Percentiles rank a stretch among this genome's conserved stretches.
phyloP scores from a whole-genome alignment of 1,140 invertebrate species.

The Planococcus citri region DNA sequence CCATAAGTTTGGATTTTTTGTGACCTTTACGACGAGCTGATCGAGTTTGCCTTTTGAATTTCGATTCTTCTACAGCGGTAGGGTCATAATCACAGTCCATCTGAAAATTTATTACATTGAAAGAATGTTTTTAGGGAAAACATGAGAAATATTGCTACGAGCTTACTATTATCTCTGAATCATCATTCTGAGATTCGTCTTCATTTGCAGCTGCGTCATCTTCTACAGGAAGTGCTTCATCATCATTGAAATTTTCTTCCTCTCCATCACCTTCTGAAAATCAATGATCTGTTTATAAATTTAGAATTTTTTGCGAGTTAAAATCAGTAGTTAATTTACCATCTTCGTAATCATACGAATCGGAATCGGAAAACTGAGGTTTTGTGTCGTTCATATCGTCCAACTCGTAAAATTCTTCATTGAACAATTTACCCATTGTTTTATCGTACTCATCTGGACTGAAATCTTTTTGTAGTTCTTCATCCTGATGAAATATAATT shows the following conservation, averaged over 20 bases:
- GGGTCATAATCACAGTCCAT: constrained; percentile 82
- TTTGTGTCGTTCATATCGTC: constrained; percentile 30
- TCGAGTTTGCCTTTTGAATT: constrained; percentile 23
- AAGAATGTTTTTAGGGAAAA: not conserved
- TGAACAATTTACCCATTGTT: constrained; percentile 75
- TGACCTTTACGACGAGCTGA: constrained; percentile 35
- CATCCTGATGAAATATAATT: constrained; percentile 31
- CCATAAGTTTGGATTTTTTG: constrained; percentile 47
- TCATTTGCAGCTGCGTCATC: not conserved
- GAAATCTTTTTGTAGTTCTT: constrained; percentile 75
- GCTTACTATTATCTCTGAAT: not conserved
- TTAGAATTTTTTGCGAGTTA: no score
- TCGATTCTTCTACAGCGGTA: no score
- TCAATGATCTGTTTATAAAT: no score
- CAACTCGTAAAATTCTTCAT: constrained; percentile 70
- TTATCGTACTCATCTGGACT: constrained; percentile 79
- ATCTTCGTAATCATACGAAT: not conserved
- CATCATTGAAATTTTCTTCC: not conserved
- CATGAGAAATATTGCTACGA: not conserved
- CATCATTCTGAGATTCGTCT: not conserved
- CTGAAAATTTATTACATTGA: constrained; percentile 38
- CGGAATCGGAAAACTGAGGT: constrained; percentile 24
- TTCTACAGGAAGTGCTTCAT: not conserved
- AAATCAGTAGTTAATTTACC: no score
- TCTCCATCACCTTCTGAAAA: not conserved